These are phyloP conservation scores for Capitulum mitella DNA, from an alignment of 2,888 invertebrate species.

Conservation along the genomic window DNA sequence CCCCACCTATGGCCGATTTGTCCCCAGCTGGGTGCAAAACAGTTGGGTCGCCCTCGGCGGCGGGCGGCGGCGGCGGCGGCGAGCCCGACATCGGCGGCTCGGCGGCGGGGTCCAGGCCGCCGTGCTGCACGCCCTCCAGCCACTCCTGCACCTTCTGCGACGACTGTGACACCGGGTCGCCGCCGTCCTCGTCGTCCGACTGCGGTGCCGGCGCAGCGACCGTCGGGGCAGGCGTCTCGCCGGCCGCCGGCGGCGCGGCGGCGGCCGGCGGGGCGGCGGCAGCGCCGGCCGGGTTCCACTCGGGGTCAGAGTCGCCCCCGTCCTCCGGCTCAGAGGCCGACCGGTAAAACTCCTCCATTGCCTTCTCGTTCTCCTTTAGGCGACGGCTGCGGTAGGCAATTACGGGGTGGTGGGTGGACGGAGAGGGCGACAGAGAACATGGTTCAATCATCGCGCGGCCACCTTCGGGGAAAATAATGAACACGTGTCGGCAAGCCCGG, in stretches of 20 bases:
- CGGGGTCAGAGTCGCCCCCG: constrained; percentile 31
- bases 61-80: neutral
- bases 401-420: too few relatives aligned
- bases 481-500: too few relatives aligned
- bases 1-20: too few relatives aligned
- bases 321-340: constrained; percentile 57
- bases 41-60: too few relatives aligned
- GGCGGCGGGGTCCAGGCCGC: neutral
- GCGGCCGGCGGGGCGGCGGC: neutral
- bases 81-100: neutral
- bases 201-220: constrained; percentile 13
- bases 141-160: constrained; percentile 26
- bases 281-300: neutral
- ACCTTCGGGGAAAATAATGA: too few relatives aligned
- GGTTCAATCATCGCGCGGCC: too few relatives aligned
- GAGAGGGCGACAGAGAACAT: too few relatives aligned
- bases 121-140: constrained; percentile 17
- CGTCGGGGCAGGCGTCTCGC: neutral
- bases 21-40: too few relatives aligned
- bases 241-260: neutral
- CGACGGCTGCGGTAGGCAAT: constrained; percentile 53
- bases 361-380: constrained; percentile 63
- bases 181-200: constrained; percentile 36
- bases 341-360: constrained; percentile 66
- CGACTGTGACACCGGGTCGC: constrained; percentile 38